Evolutionary conservation across 2,888 invertebrate species (phyloP).

Genomic region (Drosophila seclusa): DNA sequence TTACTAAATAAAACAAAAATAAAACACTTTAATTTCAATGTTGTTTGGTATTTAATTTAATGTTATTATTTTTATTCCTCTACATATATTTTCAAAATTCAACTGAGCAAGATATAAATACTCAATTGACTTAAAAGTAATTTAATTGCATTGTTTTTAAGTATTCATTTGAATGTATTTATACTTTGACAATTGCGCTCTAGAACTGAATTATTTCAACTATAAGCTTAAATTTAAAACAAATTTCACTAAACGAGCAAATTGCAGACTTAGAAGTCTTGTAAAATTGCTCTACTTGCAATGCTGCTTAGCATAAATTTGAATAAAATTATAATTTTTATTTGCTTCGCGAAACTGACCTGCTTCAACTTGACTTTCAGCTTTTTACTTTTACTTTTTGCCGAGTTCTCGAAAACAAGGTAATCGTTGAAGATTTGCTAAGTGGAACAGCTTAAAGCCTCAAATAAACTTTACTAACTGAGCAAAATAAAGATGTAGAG

Average conservation of each 20-base stretch:
- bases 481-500: not conserved
- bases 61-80: not conserved
- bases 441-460: not conserved
- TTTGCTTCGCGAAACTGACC: not conserved
- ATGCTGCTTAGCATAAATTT: not conserved
- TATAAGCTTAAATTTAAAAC: too few relatives aligned
- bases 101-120: not conserved
- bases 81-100: too few relatives aligned
- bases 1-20: not conserved
- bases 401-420: not conserved
- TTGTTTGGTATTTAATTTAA: not conserved
- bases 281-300: not conserved
- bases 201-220: too few relatives aligned
- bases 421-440: not conserved
- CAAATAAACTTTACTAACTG: not conserved
- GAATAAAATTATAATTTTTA: not conserved
- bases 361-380: not conserved
- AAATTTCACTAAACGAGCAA: too few relatives aligned
- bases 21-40: not conserved
- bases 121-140: not conserved
- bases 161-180: too few relatives aligned
- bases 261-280: not conserved
- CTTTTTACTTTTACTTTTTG: not conserved
- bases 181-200: too few relatives aligned
- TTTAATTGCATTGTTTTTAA: too few relatives aligned